Base-by-base conservation (phyloP, 2,113 vertebrate species). In the Pycnonotus jocosus region DNA sequence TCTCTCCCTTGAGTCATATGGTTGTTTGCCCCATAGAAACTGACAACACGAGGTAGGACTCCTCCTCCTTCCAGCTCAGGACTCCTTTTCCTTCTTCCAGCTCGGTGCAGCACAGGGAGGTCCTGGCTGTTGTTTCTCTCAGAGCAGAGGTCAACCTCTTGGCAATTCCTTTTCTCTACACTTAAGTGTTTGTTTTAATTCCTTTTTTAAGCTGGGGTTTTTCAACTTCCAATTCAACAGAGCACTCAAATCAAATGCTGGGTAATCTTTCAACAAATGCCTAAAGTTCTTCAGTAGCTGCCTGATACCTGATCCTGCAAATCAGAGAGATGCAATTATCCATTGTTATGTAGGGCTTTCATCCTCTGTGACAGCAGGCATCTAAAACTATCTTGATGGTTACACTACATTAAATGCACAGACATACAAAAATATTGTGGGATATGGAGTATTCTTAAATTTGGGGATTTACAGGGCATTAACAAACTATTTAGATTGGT, bases 181-280 rank as follows among this genome's bases (percentile, higher is more conserved):
- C 77, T 89, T 64, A 71, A 84, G 81, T 45, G 70, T 64, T 88
- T 96, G 42, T 54, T 93, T 86, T 91, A 90, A 86, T 93, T 92
- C 61, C 38, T 47, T 86, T 93, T 86, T 78, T 84, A 81, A 83
- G 16, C 27, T 56, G 28, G 5, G 38, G 4, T 25, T 92, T 85
- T 93, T 61, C 58, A 79, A 66, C 24, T 92, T 83, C 20, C 68
- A 86, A 9, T 86, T 95, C 56, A 90, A 78, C 28, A 78, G 48
- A 83, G 21, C 47, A 86, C 14, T 80, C 16, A 88, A 74, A 80
- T 47, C 10, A 82, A 88, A 76, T 48, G 35, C 30, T 51, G 20
- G 37, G 50, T 50, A 77, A 58, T 50, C 60, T 85, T 60, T 77
- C 38, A 90, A 70, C 23, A 93, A 56, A 62, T 66, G 31, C 23